These are phyloP conservation scores for Drosophila austrosaltans DNA, from an alignment of 2,888 invertebrate genomes.

Conservation along the genomic window DNA sequence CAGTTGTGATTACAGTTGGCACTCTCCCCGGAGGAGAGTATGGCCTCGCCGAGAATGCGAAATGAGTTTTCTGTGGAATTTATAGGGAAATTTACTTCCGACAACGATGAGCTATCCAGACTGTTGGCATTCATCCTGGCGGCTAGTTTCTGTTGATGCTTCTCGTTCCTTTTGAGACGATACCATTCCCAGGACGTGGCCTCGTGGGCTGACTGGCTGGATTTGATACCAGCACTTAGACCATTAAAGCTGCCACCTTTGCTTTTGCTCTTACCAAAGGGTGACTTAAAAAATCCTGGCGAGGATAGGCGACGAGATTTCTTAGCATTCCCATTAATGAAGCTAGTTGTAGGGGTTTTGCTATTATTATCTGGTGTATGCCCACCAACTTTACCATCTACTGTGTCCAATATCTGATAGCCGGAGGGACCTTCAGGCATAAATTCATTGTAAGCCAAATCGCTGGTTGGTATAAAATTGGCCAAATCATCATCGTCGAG, in stretches of 20 bases:
- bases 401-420: conserved; percentile 70
- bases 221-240: conserved; percentile 46
- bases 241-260: conserved; percentile 53
- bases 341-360: conserved; percentile 5
- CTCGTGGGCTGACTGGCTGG: conserved; percentile 77
- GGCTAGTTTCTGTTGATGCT: conserved; percentile 38
- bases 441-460: conserved; percentile 83
- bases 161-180: conserved; percentile 79
- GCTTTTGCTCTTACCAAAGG: conserved; percentile 84
- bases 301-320: conserved; percentile 86
- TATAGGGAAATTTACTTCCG: conserved; percentile 80
- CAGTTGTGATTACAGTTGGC: conserved; percentile 29
- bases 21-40: conserved; percentile 67
- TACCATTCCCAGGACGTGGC: conserved; percentile 84
- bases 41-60: conserved; percentile 81
- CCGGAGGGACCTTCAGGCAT: conserved; percentile 83
- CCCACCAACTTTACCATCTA: conserved; percentile 52
- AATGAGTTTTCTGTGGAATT: conserved; percentile 81
- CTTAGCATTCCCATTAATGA: conserved; percentile 44
- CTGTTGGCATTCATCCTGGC: conserved; percentile 45
- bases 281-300: conserved; percentile 86
- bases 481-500: conserved; percentile 85
- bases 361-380: conserved; percentile 18
- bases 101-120: conserved; percentile 76
- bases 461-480: conserved; percentile 85